These are phyloP conservation scores for Semnornis frantzii DNA, from an alignment of 2,113 vertebrate genomes.

Conservation along the genomic window DNA sequence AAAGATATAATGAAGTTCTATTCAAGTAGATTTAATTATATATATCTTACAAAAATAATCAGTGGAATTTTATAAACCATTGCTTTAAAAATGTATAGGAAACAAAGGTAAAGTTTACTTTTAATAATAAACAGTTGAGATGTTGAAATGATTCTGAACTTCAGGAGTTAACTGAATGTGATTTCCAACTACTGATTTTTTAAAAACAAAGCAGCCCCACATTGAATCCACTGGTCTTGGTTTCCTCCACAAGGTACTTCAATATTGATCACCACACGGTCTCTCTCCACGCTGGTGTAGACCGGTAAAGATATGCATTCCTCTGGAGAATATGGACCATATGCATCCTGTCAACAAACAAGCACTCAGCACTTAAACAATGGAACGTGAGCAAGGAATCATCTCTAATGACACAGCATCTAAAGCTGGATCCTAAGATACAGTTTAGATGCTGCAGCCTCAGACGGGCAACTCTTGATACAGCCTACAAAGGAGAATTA, in stretches of 20 bases:
- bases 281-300: conserved; percentile 87
- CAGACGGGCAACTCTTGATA: background rate
- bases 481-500: background rate
- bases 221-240: conserved; percentile 92
- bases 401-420: background rate
- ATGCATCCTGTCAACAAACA: conserved; percentile 74
- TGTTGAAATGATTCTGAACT: background rate
- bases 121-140: background rate
- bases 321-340: conserved; percentile 80
- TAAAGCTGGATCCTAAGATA: background rate
- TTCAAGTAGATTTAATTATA: background rate
- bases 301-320: conserved; percentile 92
- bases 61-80: background rate
- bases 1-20: background rate
- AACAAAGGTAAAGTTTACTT: background rate
- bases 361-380: background rate
- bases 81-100: background rate
- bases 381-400: background rate
- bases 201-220: conserved; percentile 92
- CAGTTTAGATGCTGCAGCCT: background rate
- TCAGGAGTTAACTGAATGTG: background rate
- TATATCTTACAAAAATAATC: background rate
- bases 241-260: conserved; percentile 87
- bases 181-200: conserved; percentile 82
- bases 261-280: conserved; percentile 88